phyloP scores from a whole-genome alignment of 2,113 vertebrate species.

The Macquaria ambigua region DNA sequence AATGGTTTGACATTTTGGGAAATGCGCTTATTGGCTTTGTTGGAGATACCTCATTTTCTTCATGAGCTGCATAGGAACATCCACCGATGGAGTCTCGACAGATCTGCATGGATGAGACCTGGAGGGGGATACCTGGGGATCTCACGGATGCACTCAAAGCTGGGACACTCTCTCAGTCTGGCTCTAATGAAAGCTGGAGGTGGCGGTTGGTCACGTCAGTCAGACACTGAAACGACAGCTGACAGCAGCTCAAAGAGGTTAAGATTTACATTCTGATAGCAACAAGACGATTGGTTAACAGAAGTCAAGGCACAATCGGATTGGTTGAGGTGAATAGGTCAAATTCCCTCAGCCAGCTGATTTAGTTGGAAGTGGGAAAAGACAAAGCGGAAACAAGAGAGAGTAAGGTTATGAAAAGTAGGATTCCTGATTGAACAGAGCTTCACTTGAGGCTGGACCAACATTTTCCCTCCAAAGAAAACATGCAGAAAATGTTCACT shows the following conservation, averaged over 20 bases:
- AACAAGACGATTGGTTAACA: neutral
- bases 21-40: constrained; percentile 19
- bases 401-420: neutral
- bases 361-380: neutral
- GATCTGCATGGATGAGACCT: neutral
- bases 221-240: constrained; percentile 20
- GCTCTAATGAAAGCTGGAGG: neutral
- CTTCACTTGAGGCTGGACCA: neutral
- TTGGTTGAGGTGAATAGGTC: neutral
- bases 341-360: neutral
- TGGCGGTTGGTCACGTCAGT: neutral
- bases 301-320: neutral
- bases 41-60: neutral
- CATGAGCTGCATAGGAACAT: neutral
- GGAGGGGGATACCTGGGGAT: neutral
- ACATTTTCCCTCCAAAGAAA: neutral
- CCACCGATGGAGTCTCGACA: neutral
- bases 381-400: neutral
- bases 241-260: neutral
- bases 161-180: neutral
- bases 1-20: constrained; percentile 10
- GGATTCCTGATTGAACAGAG: neutral
- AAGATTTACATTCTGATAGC: neutral
- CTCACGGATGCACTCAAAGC: neutral
- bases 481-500: neutral